Conservation (phyloP, 1,140 invertebrate genomes). For the Amyelois transitella region DNA sequence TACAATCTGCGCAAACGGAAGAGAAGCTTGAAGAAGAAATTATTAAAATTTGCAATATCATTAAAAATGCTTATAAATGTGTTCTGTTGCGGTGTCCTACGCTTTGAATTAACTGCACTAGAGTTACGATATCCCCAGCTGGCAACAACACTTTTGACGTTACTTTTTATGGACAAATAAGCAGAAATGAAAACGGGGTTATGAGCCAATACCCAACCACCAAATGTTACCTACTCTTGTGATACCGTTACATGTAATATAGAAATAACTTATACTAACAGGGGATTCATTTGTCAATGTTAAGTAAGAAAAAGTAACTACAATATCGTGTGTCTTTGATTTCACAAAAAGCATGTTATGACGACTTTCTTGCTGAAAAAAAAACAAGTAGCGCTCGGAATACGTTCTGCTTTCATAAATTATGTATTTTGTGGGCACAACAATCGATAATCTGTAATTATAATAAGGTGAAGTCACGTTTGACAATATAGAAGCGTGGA, state of each 20-base stretch:
- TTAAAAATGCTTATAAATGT: neutral
- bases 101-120: neutral
- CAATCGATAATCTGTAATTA: conserved; percentile 71
- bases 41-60: neutral
- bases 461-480: conserved; percentile 65
- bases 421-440: conserved; percentile 65
- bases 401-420: conserved; percentile 62
- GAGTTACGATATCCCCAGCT: neutral
- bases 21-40: too few relatives aligned
- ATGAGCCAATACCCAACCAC: neutral
- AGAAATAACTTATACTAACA: neutral
- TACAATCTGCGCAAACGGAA: too few relatives aligned
- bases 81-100: neutral
- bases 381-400: conserved; percentile 35
- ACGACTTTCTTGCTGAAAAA: conserved; percentile 27
- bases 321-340: neutral
- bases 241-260: neutral
- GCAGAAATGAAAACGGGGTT: conserved; percentile 1
- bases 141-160: neutral
- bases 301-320: too few relatives aligned
- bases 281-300: too few relatives aligned
- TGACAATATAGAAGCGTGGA: conserved; percentile 17
- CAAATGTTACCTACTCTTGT: neutral
- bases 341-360: conserved; percentile 29
- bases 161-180: neutral